Percentiles rank a stretch among this genome's conserved stretches.
phyloP scores from a whole-genome alignment of 2,113 vertebrate species.

The Motacilla tschutschensis region DNA sequence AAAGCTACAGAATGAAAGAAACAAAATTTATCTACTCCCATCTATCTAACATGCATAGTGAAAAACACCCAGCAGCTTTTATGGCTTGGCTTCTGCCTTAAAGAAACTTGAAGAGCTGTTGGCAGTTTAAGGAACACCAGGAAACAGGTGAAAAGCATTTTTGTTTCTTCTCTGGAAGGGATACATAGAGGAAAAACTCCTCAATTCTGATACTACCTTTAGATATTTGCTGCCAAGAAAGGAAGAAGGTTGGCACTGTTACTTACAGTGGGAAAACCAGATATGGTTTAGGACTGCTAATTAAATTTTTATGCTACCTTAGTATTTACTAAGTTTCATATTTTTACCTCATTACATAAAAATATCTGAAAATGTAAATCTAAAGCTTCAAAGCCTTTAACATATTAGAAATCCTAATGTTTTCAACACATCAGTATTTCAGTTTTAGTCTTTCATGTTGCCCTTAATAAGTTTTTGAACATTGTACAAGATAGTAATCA shows the following conservation, averaged over 20 bases:
- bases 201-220: neutral
- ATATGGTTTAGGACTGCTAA: neutral
- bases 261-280: neutral
- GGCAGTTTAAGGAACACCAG: neutral
- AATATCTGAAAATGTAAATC: neutral
- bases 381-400: neutral
- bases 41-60: neutral
- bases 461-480: neutral
- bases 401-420: neutral
- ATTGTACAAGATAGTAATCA: neutral
- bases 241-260: neutral
- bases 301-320: neutral
- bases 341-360: neutral
- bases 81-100: neutral
- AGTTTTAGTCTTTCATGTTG: neutral
- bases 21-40: neutral
- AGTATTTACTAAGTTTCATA: neutral
- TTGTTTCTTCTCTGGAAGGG: neutral
- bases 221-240: neutral
- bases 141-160: neutral
- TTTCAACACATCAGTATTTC: neutral
- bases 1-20: neutral
- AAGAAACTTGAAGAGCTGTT: neutral
- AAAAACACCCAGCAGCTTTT: neutral
- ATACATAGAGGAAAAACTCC: neutral